These are phyloP conservation scores for Tursiops truncatus DNA, from an alignment of 2,113 vertebrate genomes.

Conservation along the genomic window DNA sequence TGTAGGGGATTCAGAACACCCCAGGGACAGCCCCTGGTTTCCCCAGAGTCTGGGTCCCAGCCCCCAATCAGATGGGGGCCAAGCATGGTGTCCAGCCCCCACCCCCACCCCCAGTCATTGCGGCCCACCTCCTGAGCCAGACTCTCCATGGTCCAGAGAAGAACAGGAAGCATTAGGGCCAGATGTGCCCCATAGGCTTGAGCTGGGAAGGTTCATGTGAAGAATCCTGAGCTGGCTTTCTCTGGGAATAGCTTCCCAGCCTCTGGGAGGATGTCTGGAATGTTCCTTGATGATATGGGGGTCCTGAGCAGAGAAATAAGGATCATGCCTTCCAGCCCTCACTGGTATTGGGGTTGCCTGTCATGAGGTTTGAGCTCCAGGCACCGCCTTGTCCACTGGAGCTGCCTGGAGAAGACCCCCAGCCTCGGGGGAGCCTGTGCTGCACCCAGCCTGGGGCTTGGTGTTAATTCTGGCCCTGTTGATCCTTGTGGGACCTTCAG, in stretches of 20 bases:
- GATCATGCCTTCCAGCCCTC: neutral
- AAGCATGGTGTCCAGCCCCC: neutral
- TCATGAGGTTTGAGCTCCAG: neutral
- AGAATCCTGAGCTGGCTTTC: neutral
- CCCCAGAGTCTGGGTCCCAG: neutral
- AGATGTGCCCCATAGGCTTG: neutral
- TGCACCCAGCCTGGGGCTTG: accelerated
- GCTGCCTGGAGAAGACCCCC: neutral
- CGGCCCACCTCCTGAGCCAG: neutral
- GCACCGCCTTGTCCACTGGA: accelerated
- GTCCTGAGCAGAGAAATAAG: neutral
- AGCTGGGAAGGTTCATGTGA: neutral
- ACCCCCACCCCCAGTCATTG: too few species aligned
- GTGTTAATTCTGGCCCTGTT: neutral
- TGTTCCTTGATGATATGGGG: neutral
- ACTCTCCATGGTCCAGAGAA: neutral
- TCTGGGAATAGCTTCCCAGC: neutral
- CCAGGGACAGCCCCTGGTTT: neutral
- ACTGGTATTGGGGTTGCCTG: accelerated
- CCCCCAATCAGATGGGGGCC: accelerated
- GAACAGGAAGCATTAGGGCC: neutral
- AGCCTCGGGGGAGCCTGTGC: accelerated
- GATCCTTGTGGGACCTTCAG: neutral
- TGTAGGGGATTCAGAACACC: neutral
- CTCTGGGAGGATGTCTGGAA: neutral